Evolutionary conservation across 2,113 vertebrate genomes (phyloP), one percentile per base, ranked within the genome.

Genomic region (Protomyctophum bolini): DNA sequence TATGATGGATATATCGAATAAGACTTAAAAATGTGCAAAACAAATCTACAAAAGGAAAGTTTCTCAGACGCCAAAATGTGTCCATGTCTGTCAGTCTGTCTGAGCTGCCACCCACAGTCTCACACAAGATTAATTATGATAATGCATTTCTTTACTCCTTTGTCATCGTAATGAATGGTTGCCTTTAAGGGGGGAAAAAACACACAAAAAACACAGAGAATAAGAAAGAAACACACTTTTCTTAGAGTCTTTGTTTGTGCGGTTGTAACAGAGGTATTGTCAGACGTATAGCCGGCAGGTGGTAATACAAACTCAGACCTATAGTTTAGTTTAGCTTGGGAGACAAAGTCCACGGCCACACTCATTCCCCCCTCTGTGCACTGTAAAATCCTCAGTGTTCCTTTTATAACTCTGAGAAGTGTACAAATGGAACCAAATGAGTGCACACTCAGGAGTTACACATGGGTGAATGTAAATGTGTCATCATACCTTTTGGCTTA

Each of bases 111-210:
- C 96, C 95, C 95, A 97, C 94, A 90, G 93, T 83, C 94, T 95
- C 92, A 92, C 94, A 95, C 95, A 93, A 93, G 92, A 93, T 94
- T 96, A 94, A 97, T 97, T 96, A 96, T 97, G 95, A 96, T 96
- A 96, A 96, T 96, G 94, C 94, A 94, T 96, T 96, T 95, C 95
- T 96, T 94, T 94, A 87, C 86, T 89, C 92, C 90, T 97, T 97
- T 97, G 95, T 97, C 93, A 91, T 88, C 83, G 82, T 94, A 95
- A 96, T 96, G 95, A 97, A 97, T 96, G 92, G 93, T 90, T 91
- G 92, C 92, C 94, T 94, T 95, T 94, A 92, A 91, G 62, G 78
- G 73, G 45, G 77, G 77, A 80, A 89, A 89, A 91, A 85, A 58
- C 66, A 91, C 90, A 91, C 83, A 91, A 85, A 60, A 69, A 82